Evolutionary conservation across 2,113 vertebrate species (phyloP), one percentile per base, ranked within the genome.

Genomic region (Neopipo cinnamomea): DNA sequence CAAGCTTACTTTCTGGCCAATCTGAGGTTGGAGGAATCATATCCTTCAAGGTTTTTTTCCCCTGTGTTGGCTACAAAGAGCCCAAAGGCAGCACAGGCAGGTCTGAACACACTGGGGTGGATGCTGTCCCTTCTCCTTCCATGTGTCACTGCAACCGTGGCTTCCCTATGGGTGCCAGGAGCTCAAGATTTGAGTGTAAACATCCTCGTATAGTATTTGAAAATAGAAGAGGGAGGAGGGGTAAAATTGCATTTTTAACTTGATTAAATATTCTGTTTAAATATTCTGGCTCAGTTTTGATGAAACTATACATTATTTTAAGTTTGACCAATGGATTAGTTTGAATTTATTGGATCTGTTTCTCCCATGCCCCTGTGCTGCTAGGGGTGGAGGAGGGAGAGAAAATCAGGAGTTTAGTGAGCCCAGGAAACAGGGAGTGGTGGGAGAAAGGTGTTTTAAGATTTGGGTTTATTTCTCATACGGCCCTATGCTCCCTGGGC

Each of bases 101-200:
- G 12, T 71, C 19, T 58, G 50, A n/a, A 21, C 2, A 0, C 3
- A 6, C 21, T 0, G 0, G 9, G 3, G 18, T 27, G 24, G 31
- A 33, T 3, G 25, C 27, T 59, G 35, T 30, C 2, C 5, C 4
- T 65, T 56, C 46, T 84, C 35, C 62, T 14, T 49, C 49, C 7
- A 0, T 2, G 4, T 8, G 4, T 22, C 46, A 17, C 47, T 25
- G 20, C 13, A 5, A 1, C 27, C 35, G 10, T 7, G 7, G 31
- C 49, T 71, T 65, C 42, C 46, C 46, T 56, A 0, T 1, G 2
- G 70, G 50, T 4, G 12, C 49, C n/a, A 14, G 47, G 6, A 53
- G 61, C 71, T 47, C 56, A 10, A 35, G 67, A 37, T 37, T 46
- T 6, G 53, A 58, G 58, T 41, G 41, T 41, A 41, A 41, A 41